Percentiles rank a stretch among this genome's conserved stretches.
These are phyloP conservation scores for Hypanus sabinus DNA, from an alignment of 2,113 vertebrate species.

Conservation along the genomic window DNA sequence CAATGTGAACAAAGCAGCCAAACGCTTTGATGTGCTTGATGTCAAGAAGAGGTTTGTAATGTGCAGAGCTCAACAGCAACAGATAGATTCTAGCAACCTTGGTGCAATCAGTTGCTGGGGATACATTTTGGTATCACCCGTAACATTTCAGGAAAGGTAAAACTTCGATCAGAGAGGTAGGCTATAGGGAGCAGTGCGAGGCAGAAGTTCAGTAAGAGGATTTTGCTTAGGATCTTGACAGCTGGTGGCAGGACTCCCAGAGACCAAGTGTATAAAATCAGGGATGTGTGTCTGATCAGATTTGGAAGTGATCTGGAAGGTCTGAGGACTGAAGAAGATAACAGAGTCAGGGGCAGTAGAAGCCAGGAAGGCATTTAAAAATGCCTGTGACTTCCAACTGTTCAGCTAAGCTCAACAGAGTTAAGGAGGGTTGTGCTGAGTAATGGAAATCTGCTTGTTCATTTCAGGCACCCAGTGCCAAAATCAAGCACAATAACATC, in stretches of 20 bases:
- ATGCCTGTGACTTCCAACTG: background rate
- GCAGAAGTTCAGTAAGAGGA: background rate
- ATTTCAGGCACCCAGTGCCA: background rate
- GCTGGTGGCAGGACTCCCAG: no score
- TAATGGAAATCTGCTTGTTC: background rate
- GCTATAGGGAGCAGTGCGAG: background rate
- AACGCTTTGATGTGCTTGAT: no score
- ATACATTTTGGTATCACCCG: no score
- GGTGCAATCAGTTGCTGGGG: no score
- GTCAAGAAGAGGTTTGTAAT: no score
- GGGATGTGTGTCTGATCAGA: background rate
- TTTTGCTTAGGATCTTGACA: no score
- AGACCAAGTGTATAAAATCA: background rate
- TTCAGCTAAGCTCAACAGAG: background rate
- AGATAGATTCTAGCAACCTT: no score
- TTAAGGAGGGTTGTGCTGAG: background rate
- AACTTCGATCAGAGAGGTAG: background rate
- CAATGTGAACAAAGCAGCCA: no score
- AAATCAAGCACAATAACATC: background rate
- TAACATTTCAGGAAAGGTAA: no score
- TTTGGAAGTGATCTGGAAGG: background rate
- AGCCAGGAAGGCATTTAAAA: background rate
- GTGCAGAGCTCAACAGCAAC: no score
- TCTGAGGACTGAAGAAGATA: background rate
- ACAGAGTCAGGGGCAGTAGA: background rate